These are phyloP conservation scores for Armadillidium nasatum DNA, from an alignment of 1,140 invertebrate species.

Conservation along the genomic window DNA sequence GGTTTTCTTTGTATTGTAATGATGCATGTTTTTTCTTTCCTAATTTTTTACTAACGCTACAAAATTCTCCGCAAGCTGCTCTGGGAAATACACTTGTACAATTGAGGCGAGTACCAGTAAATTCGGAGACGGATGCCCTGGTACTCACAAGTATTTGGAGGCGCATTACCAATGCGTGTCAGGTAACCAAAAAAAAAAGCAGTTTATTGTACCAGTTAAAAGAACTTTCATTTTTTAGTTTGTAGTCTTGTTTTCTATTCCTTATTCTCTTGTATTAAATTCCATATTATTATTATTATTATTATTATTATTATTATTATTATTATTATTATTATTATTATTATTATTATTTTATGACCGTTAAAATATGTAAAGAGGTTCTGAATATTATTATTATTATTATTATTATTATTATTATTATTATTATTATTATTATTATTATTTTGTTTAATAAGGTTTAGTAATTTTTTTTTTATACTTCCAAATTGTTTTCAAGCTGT, in stretches of 20 bases:
- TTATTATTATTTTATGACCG: too few species aligned
- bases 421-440: too few species aligned
- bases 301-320: too few species aligned
- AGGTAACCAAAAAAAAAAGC: conserved; percentile 34
- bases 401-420: too few species aligned
- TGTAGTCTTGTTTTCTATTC: neutral
- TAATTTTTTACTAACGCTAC: too few species aligned
- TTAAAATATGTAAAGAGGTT: too few species aligned
- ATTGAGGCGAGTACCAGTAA: conserved; percentile 76
- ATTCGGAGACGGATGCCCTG: conserved; percentile 89
- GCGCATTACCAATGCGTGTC: conserved; percentile 78
- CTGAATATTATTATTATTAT: too few species aligned
- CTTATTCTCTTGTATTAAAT: neutral
- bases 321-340: too few species aligned
- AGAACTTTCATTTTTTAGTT: neutral
- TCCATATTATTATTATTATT: too few species aligned
- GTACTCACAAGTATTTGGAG: conserved; percentile 90
- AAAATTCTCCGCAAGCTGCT: conserved; percentile 41
- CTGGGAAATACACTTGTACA: conserved; percentile 60
- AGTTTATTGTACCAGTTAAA: neutral
- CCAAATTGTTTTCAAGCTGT: neutral
- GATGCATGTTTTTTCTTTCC: too few species aligned
- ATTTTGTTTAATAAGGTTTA: too few species aligned
- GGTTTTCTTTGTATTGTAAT: too few species aligned
- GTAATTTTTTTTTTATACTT: neutral